Evolutionary conservation across 2,797 vertebrate species (phyloP), one percentile per base, ranked within the genome.

Genomic region (Selene dorsalis): DNA sequence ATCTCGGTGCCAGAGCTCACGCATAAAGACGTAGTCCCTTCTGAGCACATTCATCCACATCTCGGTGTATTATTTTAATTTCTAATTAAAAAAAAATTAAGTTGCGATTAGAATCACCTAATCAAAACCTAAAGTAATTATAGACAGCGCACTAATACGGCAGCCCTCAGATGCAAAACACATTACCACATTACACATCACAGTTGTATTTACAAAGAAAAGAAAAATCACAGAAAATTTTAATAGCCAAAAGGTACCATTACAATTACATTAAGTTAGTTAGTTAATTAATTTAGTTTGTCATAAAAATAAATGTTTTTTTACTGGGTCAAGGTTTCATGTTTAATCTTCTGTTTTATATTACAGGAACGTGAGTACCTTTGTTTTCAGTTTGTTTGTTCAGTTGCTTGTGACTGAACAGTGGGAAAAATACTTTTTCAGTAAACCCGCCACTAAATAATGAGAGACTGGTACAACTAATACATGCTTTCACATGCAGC

Each of bases 161-260:
- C 24, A 11, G 55, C 58, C 53, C 30, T 18, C 32, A 57, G 50
- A 62, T 18, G 22, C 12, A 56, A 57, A 76, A 66, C 13, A 24
- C 55, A 55, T 67, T 22, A 30, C 18, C 4, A 38, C 35, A 79
- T 61, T 4, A 24, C 9, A 39, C 32, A 45, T 52, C 22, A n/a
- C 18, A 30, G 9, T 10, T 14, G 24, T 4, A 9, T 30, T 12
- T 32, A 41, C 24, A 59, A 28, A 59, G 18, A 41, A 59, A 32
- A 48, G 4, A 63, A 3, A 39, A 8, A 43, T 24, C 22, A 28
- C 13, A 41, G 6, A 43, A 24, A 43, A 35, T n/a, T n/a, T n/a
- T n/a, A n/a, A n/a, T n/a, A n/a, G n/a, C n/a, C n/a, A n/a, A n/a
- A 16, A 14, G 6, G 3, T 3, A 28, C 6, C 26, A 14, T 41